These are phyloP conservation scores for Ametastegia equiseti DNA, from an alignment of 2,888 invertebrate species.

Conservation along the genomic window DNA sequence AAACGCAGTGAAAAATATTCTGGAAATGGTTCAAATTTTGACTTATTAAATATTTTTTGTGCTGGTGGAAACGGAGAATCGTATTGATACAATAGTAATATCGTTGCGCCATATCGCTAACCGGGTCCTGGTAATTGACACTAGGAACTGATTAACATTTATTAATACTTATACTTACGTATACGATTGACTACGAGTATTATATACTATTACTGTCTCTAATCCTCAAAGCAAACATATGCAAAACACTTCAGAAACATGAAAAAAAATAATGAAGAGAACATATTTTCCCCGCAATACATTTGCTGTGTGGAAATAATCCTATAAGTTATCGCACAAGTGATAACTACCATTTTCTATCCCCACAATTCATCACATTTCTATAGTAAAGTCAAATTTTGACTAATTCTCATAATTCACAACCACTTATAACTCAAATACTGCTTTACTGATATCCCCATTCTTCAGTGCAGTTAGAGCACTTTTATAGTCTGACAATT, in stretches of 20 bases:
- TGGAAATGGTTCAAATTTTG: neutral
- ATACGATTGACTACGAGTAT: neutral
- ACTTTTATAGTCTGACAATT: slow-evolving; percentile 77
- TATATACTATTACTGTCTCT: neutral
- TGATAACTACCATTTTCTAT: neutral
- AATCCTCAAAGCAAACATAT: neutral
- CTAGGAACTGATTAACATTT: neutral
- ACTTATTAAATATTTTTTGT: neutral
- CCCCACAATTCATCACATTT: neutral
- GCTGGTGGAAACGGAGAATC: neutral
- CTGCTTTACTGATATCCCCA: slow-evolving; percentile 80
- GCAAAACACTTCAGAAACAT: neutral
- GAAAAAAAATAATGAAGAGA: neutral
- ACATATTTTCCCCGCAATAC: neutral
- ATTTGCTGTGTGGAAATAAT: neutral
- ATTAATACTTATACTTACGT: slow-evolving; percentile 5
- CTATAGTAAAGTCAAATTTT: neutral
- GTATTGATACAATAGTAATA: neutral
- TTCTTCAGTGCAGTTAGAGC: slow-evolving; percentile 78
- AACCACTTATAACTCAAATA: slow-evolving; percentile 76
- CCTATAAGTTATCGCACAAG: neutral
- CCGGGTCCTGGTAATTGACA: neutral
- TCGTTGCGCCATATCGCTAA: neutral
- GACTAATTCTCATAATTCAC: neutral
- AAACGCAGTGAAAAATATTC: too few relatives aligned